These are phyloP conservation scores for Nysson spinosus DNA, from an alignment of 2,888 invertebrate genomes.

Conservation along the genomic window DNA sequence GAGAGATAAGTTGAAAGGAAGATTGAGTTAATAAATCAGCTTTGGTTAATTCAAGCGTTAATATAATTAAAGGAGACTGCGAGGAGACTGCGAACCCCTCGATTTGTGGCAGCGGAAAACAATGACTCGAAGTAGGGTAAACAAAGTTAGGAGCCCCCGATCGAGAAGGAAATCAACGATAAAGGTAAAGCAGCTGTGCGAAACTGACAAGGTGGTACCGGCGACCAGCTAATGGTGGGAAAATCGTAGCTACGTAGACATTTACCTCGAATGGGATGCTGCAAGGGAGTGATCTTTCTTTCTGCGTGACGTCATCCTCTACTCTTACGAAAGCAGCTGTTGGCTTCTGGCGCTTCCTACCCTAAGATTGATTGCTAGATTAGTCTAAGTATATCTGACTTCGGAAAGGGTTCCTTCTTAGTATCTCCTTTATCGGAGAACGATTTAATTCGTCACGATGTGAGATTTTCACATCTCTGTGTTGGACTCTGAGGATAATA, in stretches of 20 bases:
- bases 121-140: slow-evolving; percentile 28
- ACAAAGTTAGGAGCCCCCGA: slow-evolving; percentile 28
- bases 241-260: slow-evolving; percentile 49
- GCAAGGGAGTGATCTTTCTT: slow-evolving; percentile 66
- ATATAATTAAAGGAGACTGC: not conserved
- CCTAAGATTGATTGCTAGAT: slow-evolving; percentile 74
- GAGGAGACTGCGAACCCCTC: not conserved
- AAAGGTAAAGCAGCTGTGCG: slow-evolving; percentile 54
- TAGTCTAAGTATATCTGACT: slow-evolving; percentile 66
- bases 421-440: slow-evolving; percentile 28
- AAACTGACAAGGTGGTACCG: slow-evolving; percentile 41
- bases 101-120: slow-evolving; percentile 16
- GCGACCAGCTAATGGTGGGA: slow-evolving; percentile 54
- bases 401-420: slow-evolving; percentile 52
- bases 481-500: too few relatives aligned
- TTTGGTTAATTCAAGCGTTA: not conserved
- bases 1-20: not conserved
- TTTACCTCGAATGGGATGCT: slow-evolving; percentile 62
- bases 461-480: too few relatives aligned
- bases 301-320: slow-evolving; percentile 59
- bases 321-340: slow-evolving; percentile 66
- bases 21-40: not conserved
- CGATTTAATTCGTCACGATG: slow-evolving; percentile 31
- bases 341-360: slow-evolving; percentile 66
- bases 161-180: slow-evolving; percentile 28